Base-by-base conservation (phyloP, 2,888 invertebrate species). In the Lycia hirtaria region DNA sequence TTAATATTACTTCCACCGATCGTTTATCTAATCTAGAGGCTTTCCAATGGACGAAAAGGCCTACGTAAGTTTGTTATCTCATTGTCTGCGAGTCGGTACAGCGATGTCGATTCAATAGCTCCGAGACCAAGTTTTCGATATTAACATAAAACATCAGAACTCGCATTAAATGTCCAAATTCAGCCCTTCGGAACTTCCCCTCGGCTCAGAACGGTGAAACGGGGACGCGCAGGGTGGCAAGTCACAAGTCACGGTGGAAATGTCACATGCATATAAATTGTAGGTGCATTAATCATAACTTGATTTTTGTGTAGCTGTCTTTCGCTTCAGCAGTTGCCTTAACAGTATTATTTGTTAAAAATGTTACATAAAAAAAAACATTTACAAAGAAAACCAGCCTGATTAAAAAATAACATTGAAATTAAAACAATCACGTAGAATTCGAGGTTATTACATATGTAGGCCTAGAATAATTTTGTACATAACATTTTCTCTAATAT, bases 81-180 rank as follows among this genome's bases (percentile, higher is more conserved):
- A 59, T 62, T 67, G 63, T 65, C 62, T 67, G 41, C 57, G 52
- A 62, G 56, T 59, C 51, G 61, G 50, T 51, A 62, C 15, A 24
- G 52, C 72, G 68, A 65, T 67, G 51, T 40, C 72, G 75, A 83
- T 81, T 81, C 83, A 78, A 77, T 82, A 83, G 83, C 81, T 85
- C 78, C 78, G 72, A 77, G 79, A 62, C 68, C 64, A 88, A 89
- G 81, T 88, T 86, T 71, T 65, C 72, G 79, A 81, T 83, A 90
- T 91, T 90, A 90, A 85, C 90, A 90, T 90, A 88, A 89, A 91
- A 90, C 89, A 90, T 91, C 89, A 88, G 80, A 91, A 91, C 85
- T 91, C 90, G 84, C 88, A 90, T 91, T 90, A 89, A 89, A 83
- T 89, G 88, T 89, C 85, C 85, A 80, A 87, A 86, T 85, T 87